Evolutionary conservation across 1,140 invertebrate genomes (phyloP), one percentile per base, ranked within the genome.

Genomic region (Brachionus koreanus): DNA sequence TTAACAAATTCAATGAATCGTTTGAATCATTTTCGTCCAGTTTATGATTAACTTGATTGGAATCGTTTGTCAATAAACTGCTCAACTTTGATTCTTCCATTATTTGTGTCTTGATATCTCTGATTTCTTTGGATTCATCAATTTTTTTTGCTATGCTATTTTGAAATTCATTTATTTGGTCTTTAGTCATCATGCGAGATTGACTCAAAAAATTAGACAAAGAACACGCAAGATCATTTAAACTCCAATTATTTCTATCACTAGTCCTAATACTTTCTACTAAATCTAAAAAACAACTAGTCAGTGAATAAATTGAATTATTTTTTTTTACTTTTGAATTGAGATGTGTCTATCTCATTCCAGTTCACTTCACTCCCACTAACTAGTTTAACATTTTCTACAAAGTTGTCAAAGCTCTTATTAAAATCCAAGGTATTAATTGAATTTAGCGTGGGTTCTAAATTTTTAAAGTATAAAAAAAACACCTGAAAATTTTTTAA

Each of bases 191-290:
- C 19, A 86, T 61, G 6, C 85, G 84, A 74, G 85, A 83, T 83
- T 87, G 86, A 63, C 83, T 86, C 83, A 88, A 87, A 83, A 88
- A 88, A 75, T 84, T 86, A 79, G 85, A 87, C 16, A 88, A 84
- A 5, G 87, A 88, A 12, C 86, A 87, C 0, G 87, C 87, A n/a
- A 88, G 84, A 77, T 88, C 86, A 6, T 85, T 84, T 9, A 88
- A 69, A 5, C 84, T 85, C 87, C 85, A 87, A 76, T 86, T 87
- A 33, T 84, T 83, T 33, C 83, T 83, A 63, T 87, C 87, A n/a
- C 84, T 85, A 42, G 84, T 84, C 39, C 86, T 85, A 83, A 88
- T 86, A 13, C 85, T 88, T 72, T 88, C 87, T 84, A 87, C 85
- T 49, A 88, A 84, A 84, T 85, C 87, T 88, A 83, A 39, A 23